A percentile compares a stretch with the other conserved stretches of the same genome.
phyloP scores from a whole-genome alignment of 2,113 vertebrate species.

The Cryptotis parvus region DNA sequence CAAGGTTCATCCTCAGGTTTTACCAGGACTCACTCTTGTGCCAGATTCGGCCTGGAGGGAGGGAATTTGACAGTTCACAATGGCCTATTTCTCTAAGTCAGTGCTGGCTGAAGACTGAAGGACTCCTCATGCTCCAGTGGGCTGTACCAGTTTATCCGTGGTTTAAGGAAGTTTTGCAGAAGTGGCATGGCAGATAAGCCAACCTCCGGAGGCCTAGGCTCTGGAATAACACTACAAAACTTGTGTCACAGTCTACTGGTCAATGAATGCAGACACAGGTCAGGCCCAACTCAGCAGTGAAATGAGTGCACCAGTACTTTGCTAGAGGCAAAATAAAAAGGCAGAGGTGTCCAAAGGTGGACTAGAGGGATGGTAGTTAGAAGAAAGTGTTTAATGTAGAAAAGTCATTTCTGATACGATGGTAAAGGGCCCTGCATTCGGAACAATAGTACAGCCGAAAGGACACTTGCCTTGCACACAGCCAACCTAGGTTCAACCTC shows the following conservation, averaged over 20 bases:
- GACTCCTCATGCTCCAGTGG: neutral
- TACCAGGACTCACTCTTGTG: neutral
- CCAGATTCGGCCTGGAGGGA: neutral
- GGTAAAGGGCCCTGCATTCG: neutral
- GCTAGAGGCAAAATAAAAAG: neutral
- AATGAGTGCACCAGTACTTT: neutral
- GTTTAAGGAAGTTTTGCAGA: neutral
- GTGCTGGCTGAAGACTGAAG: neutral
- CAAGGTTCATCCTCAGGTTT: neutral
- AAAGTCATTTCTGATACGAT: neutral
- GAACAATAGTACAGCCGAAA: too few relatives aligned
- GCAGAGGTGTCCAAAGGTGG: neutral
- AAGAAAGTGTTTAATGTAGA: neutral
- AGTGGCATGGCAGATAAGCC: neutral
- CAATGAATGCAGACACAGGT: neutral
- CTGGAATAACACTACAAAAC: neutral
- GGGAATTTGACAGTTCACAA: neutral
- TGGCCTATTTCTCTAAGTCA: neutral
- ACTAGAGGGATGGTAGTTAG: neutral
- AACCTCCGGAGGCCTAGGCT: neutral
- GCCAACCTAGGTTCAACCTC: too few relatives aligned
- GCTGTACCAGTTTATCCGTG: neutral
- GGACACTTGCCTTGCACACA: too few relatives aligned
- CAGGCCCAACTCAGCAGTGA: neutral
- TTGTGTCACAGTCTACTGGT: neutral